Evolutionary conservation across 2,797 vertebrate species (phyloP), one percentile per base, ranked within the genome.

Genomic region (Poeciliopsis infans): DNA sequence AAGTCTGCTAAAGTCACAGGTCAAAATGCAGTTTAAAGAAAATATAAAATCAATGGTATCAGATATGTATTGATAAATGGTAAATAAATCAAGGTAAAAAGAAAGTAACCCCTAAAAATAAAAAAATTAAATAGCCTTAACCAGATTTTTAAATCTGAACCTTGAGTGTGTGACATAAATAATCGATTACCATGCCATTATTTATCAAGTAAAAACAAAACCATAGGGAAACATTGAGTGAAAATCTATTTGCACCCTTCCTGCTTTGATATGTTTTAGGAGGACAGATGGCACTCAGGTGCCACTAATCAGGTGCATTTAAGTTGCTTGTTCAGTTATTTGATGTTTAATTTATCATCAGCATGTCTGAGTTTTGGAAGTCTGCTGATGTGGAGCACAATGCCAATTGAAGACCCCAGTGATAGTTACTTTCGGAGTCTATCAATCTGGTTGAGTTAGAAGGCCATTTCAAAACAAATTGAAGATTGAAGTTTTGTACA

Each of bases 1-100:
- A 74, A 79, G 85, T 83, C 75, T 77, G 49, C 75, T 86, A 66
- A 81, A 88, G 79, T 84, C 74, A 51, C 61, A 83, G 84, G 81
- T 85, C 72, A 46, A 76, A 76, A 87, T 77, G 75, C 31, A 69
- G 64, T 83, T 88, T 2, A 31, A 61, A 33, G n/a, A 43, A 43
- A 43, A 43, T 31, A 11, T 33, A 80, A 83, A 80, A 82, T 74
- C 69, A 47, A 33, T 64, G 18, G 64, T 23, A 39, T 39, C 33
- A 39, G 18, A 39, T 66, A 66, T 66, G 23, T n/a, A 43, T 47
- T 69, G 53, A 43, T 31, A 16, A 53, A 51, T 79, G 39, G 80
- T 78, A 41, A 36, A 36, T 69, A 64, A 36, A 36, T 64, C 15
- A 72, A 20, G 5, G 80, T 59, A 46, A 31, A 33, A 59, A 23